A percentile compares a stretch with the other conserved stretches of the same genome.
These are phyloP conservation scores for Acanthopleura granulata DNA, from an alignment of 2,888 invertebrate species.

Conservation along the genomic window DNA sequence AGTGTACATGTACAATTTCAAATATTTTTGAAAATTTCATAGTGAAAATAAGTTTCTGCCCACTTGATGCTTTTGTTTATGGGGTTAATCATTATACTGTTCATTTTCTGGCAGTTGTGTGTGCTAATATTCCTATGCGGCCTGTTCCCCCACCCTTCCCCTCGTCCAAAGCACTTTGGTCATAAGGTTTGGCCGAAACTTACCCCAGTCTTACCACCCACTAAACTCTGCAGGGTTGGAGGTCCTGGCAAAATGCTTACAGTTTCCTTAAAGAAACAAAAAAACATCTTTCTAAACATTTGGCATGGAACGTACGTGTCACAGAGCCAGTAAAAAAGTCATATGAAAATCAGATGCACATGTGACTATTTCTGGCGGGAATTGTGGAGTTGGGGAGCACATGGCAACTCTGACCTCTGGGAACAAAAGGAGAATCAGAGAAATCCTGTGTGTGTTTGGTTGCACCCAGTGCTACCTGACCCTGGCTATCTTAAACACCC, in stretches of 20 bases:
- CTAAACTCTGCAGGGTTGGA: not conserved
- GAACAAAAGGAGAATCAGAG: conserved; percentile 14
- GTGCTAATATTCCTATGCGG: no score
- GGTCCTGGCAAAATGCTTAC: not conserved
- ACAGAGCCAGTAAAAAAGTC: not conserved
- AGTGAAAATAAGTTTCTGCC: no score
- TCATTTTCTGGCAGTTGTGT: no score
- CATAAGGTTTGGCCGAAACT: no score
- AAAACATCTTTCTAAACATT: conserved; percentile 7
- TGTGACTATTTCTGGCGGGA: not conserved
- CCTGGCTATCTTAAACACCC: not conserved
- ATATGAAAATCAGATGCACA: conserved; percentile 4
- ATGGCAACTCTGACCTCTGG: not conserved
- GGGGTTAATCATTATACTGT: no score
- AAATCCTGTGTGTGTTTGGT: not conserved
- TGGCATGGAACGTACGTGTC: not conserved
- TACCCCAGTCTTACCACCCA: not conserved
- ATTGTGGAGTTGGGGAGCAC: not conserved
- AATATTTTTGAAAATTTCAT: no score
- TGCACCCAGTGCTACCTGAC: not conserved
- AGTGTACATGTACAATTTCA: no score
- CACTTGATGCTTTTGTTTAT: no score
- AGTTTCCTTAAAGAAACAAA: conserved; percentile 18
- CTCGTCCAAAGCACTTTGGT: no score
- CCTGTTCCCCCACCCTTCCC: no score